A percentile compares a stretch with the other conserved stretches of the same genome.
Evolutionary conservation across 1,140 invertebrate genomes (phyloP).

Genomic region (Euura lappo): DNA sequence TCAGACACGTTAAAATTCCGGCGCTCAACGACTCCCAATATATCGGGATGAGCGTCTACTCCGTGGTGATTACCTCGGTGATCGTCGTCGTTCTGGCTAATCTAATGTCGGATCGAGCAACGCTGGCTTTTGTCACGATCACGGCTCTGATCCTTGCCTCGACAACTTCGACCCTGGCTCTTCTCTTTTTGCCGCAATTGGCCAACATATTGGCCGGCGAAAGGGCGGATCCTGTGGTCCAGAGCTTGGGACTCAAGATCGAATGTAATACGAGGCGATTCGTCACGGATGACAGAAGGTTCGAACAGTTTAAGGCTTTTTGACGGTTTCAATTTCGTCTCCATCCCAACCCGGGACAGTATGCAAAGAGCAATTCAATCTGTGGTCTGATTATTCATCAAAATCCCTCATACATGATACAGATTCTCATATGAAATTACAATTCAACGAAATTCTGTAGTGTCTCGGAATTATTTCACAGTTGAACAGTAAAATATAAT

Average conservation of each 20-base stretch:
- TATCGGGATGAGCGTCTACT: slow-evolving; percentile 92
- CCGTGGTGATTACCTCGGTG: slow-evolving; percentile 85
- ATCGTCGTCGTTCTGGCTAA: slow-evolving; percentile 87
- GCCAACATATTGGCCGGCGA: slow-evolving; percentile 69
- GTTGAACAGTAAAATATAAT: too few species aligned
- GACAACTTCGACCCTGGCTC: slow-evolving; percentile 83
- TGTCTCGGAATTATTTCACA: too few species aligned
- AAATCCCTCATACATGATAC: too few species aligned
- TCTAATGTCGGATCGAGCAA: slow-evolving; percentile 83
- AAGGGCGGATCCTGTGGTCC: slow-evolving; percentile 80
- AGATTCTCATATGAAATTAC: too few species aligned
- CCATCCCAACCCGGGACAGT: too few species aligned
- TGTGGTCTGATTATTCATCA: too few species aligned
- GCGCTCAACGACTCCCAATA: slow-evolving; percentile 97
- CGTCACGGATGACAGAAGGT: slow-evolving; percentile 72
- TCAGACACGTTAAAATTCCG: slow-evolving; percentile 92
- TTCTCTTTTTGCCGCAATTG: slow-evolving; percentile 88
- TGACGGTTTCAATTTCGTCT: not conserved
- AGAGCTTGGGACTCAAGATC: slow-evolving; percentile 85
- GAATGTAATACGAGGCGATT: slow-evolving; percentile 86
- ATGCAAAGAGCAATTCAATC: too few species aligned
- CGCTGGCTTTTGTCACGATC: slow-evolving; percentile 83
- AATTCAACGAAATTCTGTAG: too few species aligned
- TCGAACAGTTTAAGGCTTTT: slow-evolving; percentile 19
- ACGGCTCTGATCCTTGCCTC: slow-evolving; percentile 83